Evolutionary conservation across 2,797 vertebrate species (phyloP).

Genomic region (Schizopygopsis pylzovi): DNA sequence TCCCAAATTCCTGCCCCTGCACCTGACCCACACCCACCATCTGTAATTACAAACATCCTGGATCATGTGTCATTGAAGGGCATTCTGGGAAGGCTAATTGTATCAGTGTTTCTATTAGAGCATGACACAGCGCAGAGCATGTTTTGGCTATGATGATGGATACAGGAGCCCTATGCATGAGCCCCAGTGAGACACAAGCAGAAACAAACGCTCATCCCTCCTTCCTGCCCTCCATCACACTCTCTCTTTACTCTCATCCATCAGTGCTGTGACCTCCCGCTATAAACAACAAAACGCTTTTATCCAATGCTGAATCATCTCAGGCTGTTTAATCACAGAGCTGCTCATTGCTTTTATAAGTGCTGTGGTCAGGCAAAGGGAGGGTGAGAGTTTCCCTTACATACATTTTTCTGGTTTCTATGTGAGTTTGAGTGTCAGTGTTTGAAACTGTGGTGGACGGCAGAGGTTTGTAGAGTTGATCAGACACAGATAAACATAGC

Average conservation of each 20-base stretch:
- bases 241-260: slow-evolving; percentile 5
- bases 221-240: slow-evolving; percentile 35
- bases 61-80: slow-evolving; percentile 72
- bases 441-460: slow-evolving; percentile 22
- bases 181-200: slow-evolving; percentile 21
- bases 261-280: neutral
- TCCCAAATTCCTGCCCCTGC: neutral
- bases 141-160: slow-evolving; percentile 10
- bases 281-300: slow-evolving; percentile 37
- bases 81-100: slow-evolving; percentile 70
- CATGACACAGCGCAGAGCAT: neutral
- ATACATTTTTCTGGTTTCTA: slow-evolving; percentile 19
- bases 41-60: slow-evolving; percentile 75
- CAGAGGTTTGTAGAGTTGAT: slow-evolving; percentile 17
- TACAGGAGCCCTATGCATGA: slow-evolving; percentile 31
- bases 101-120: slow-evolving; percentile 65
- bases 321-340: slow-evolving; percentile 36
- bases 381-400: slow-evolving; percentile 21
- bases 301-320: slow-evolving; percentile 37
- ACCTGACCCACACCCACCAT: slow-evolving; percentile 18
- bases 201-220: slow-evolving; percentile 52
- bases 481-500: slow-evolving; percentile 41
- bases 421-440: slow-evolving; percentile 40
- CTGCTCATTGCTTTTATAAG: slow-evolving; percentile 33
- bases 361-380: slow-evolving; percentile 13